Evolutionary conservation across 2,888 invertebrate species (phyloP), one percentile per base, ranked within the genome.

Genomic region (Unio pictorum): DNA sequence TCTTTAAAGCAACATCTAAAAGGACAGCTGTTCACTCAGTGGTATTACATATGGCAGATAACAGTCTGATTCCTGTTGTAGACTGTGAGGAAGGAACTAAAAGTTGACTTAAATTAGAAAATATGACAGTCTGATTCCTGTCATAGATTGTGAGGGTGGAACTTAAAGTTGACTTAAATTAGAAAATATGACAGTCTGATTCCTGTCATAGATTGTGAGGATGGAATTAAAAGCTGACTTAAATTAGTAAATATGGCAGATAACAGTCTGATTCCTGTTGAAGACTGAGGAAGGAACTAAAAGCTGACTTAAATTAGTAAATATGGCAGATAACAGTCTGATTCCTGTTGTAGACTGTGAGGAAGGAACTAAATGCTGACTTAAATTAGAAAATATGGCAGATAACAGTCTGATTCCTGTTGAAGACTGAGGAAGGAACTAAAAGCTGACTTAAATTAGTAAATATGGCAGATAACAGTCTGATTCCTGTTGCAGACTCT

Each of bases 81-180:
- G 81, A 81, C 18, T 71, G 58, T 55, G 61, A 56, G 4, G 17
- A 73, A 57, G 30, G 79, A 60, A 11, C 11, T 45, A 45, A 45
- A 45, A 1, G 45, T 45, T 45, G 45, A 45, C 11, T 45, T 2
- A 45, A 45, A 45, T 8, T 45, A 45, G 11, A 3, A 45, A 45
- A 11, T 45, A 45, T 45, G 45, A 8, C 45, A 45, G 65, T 80
- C 77, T 60, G 18, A 55, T 67, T 64, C 63, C 70, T 1, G 81
- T 79, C 20, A 78, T 75, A 30, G 81, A 81, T 15, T 71, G 60
- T 55, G 63, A 55, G 4, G 84, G 81, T 18, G 83, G 79, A 58
- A 15, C 15, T 45, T 15, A 45, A 45, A 45, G 45, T 45, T 45
- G 45, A 45, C 15, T 45, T 45, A 45, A 45, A 45, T 11, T 45